phyloP scores from a whole-genome alignment of 1,140 invertebrate species.

The Caenorhabditis inopinata region DNA sequence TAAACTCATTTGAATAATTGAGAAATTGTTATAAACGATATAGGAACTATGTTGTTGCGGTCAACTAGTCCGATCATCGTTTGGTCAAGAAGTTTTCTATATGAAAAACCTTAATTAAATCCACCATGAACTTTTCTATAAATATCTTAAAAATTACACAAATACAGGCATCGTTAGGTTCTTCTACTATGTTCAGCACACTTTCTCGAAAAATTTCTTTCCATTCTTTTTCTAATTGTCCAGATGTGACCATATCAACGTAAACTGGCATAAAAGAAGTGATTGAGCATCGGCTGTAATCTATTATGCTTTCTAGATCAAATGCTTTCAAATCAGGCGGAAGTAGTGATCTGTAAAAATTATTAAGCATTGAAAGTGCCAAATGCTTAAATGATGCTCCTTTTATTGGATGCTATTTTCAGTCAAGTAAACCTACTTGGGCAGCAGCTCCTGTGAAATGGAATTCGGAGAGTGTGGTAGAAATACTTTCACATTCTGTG shows the following conservation, averaged over 20 bases:
- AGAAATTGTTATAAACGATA: too few species aligned
- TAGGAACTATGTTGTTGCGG: too few species aligned
- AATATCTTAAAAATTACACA: constrained; percentile 48
- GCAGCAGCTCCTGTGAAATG: background rate
- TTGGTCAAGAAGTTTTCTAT: too few species aligned
- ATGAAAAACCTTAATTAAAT: too few species aligned
- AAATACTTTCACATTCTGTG: constrained; percentile 55
- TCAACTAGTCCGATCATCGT: too few species aligned
- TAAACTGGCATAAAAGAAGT: constrained; percentile 52
- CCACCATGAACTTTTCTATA: too few species aligned
- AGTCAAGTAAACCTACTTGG: background rate
- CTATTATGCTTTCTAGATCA: background rate
- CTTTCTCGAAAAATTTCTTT: background rate
- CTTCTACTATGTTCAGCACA: background rate
- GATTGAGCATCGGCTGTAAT: constrained; percentile 60
- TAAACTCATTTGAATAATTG: too few species aligned
- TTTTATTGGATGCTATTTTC: too few species aligned
- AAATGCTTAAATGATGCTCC: too few species aligned
- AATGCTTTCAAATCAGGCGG: background rate
- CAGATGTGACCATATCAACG: constrained; percentile 39
- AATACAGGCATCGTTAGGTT: constrained; percentile 52
- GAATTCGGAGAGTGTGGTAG: constrained; percentile 53
- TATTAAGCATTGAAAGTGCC: too few species aligned
- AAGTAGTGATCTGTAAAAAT: constrained; percentile 35
- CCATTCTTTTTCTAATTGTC: constrained; percentile 43